Base-by-base conservation (phyloP, 2,797 vertebrate species). In the Prunella strophiata region DNA sequence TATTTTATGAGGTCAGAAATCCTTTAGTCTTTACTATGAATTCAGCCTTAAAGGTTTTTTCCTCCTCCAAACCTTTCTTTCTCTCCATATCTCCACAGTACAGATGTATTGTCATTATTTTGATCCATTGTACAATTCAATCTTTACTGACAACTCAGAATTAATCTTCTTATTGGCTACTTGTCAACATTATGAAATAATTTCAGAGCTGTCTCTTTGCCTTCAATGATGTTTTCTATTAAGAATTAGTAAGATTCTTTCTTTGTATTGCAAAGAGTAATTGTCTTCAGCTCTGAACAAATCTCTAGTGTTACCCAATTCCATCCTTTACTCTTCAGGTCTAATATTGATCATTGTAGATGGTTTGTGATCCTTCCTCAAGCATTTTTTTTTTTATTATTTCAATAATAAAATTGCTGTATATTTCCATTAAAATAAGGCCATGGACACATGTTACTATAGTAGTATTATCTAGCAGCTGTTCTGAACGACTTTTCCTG, bases 151-250 rank as follows among this genome's bases (percentile, higher is more conserved):
- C 73, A 81, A 55, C n/a, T 91, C 32, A 47, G 51, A 76, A 92
- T 90, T 81, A 85, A 55, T 83, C 51, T 91, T 54, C 48, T 89
- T 75, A 66, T 34, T 91, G 74, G 34, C 42, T 95, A 27, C 51
- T 88, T 85, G 55, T 85, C 70, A 81, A 40, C 5, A 3, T 92
- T 67, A 85, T 68, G 19, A 86, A 88, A 85, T 82, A 34, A 92
- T 87, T 94, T 92, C 55, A 66, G 66, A 91, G 19, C 47, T 89
- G 67, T 70, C 72, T 82, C 8, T 81, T 88, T 86, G 81, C 70
- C 43, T 84, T 79, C 83, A 47, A 32, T 66, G 29, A 50, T 23
- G 5, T 67, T 80, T 91, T 74, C 72, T 77, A 10, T 50, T 77
- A 74, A 63, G 79, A 58, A n/a, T 54, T 52, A 36, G 18, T 29